These are phyloP conservation scores for Halcyon badia DNA, from an alignment of 2,797 vertebrate genomes.

Conservation along the genomic window DNA sequence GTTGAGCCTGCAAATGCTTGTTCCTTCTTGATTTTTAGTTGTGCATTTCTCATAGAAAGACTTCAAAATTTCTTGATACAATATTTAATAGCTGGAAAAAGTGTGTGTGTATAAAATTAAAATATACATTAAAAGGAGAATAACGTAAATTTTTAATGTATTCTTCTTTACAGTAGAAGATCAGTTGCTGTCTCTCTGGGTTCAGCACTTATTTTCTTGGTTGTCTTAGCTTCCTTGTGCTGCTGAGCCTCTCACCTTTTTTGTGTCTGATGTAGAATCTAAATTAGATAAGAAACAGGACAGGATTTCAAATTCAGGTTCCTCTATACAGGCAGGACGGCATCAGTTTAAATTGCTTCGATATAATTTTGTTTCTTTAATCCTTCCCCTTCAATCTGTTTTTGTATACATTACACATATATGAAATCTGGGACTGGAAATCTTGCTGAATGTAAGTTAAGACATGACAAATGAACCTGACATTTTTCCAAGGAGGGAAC, in stretches of 20 bases:
- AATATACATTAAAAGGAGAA: background rate
- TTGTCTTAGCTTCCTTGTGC: slow-evolving; percentile 19
- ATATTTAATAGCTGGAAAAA: background rate
- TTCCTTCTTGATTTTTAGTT: background rate
- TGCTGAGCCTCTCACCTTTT: slow-evolving; percentile 48
- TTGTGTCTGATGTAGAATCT: slow-evolving; percentile 48
- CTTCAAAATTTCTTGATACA: background rate
- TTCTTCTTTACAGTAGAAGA: background rate
- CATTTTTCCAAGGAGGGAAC: slow-evolving; percentile 67
- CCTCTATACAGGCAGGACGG: background rate
- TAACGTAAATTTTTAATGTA: background rate
- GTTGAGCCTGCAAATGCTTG: background rate
- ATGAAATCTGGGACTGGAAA: slow-evolving; percentile 32
- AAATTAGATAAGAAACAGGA: slow-evolving; percentile 62
- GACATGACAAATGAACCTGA: slow-evolving; percentile 72
- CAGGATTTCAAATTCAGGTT: slow-evolving; percentile 60
- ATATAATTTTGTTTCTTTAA: slow-evolving; percentile 62
- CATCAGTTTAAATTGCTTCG: slow-evolving; percentile 29
- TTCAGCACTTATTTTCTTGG: slow-evolving; percentile 31
- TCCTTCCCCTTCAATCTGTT: slow-evolving; percentile 63
- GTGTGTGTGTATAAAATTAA: background rate
- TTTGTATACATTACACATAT: slow-evolving; percentile 29
- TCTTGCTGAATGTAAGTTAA: slow-evolving; percentile 62
- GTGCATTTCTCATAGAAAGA: background rate
- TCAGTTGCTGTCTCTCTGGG: background rate